Evolutionary conservation across 2,113 vertebrate genomes (phyloP).

Genomic region (Mirza zaza): DNA sequence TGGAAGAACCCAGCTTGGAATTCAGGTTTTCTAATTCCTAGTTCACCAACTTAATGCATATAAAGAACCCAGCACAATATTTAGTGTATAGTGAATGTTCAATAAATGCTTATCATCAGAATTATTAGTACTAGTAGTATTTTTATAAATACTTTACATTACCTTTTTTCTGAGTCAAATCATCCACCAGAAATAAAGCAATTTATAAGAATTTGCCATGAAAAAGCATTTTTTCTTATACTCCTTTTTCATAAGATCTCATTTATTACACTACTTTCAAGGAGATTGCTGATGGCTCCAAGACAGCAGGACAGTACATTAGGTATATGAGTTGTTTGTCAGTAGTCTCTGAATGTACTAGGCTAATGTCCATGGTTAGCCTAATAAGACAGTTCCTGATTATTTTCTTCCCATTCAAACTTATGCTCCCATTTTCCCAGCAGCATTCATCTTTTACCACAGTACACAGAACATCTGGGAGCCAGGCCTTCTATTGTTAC

Average conservation of each 20-base stretch:
- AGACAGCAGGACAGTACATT: background rate
- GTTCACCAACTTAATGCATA: background rate
- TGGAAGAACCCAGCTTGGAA: background rate
- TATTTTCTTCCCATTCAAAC: conserved; percentile 31
- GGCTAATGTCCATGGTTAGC: background rate
- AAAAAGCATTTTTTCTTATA: background rate
- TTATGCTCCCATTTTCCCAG: background rate
- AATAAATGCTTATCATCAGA: background rate
- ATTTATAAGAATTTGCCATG: background rate
- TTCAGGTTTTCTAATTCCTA: background rate
- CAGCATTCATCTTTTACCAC: conserved; percentile 20
- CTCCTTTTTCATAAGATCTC: background rate
- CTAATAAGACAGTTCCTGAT: background rate
- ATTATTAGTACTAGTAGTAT: background rate
- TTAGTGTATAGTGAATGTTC: background rate
- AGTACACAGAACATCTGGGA: conserved; percentile 33
- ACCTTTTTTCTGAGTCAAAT: background rate
- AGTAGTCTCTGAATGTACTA: background rate
- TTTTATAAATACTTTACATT: background rate
- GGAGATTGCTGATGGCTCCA: background rate
- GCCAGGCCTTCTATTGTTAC: background rate
- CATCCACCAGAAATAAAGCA: background rate
- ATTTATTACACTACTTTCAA: background rate
- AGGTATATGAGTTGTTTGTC: background rate
- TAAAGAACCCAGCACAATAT: background rate